phyloP scores from a whole-genome alignment of 1,140 invertebrate species.

The Ceratina australensis region DNA sequence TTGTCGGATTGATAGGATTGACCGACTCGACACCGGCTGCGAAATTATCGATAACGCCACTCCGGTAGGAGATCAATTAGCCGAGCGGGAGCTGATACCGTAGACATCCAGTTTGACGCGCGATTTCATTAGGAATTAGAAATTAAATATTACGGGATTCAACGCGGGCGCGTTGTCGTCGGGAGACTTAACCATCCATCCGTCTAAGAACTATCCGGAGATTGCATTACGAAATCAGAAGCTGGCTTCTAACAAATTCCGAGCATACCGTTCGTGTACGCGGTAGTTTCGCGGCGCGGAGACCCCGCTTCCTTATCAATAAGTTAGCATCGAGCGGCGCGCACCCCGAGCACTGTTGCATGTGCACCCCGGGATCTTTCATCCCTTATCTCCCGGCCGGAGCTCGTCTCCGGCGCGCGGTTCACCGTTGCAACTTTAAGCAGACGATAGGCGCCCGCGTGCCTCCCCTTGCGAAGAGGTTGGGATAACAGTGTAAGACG shows the following conservation, averaged over 20 bases:
- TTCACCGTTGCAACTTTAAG: slow-evolving; percentile 16
- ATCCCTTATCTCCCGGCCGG: background rate
- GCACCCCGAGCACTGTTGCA: background rate
- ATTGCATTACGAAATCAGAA: background rate
- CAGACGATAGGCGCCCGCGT: background rate
- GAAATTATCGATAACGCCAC: slow-evolving; percentile 28
- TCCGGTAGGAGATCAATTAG: slow-evolving; percentile 12
- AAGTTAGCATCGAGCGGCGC: background rate
- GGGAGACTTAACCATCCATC: too few species aligned
- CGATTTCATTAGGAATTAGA: background rate
- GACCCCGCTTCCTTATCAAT: background rate
- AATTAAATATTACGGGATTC: too few species aligned
- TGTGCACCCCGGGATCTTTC: background rate
- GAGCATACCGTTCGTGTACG: background rate
- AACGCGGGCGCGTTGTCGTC: background rate
- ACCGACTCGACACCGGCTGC: background rate
- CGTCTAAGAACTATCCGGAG: background rate
- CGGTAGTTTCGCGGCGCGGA: background rate
- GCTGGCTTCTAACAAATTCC: background rate
- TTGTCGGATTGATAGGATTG: background rate
- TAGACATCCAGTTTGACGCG: too few species aligned
- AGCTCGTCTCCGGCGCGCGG: slow-evolving; percentile 3
- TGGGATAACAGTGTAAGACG: background rate
- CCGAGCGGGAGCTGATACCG: background rate
- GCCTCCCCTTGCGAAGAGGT: background rate